These are phyloP conservation scores for Pituophis catenifer DNA, from an alignment of 2,113 vertebrate genomes.

Conservation along the genomic window DNA sequence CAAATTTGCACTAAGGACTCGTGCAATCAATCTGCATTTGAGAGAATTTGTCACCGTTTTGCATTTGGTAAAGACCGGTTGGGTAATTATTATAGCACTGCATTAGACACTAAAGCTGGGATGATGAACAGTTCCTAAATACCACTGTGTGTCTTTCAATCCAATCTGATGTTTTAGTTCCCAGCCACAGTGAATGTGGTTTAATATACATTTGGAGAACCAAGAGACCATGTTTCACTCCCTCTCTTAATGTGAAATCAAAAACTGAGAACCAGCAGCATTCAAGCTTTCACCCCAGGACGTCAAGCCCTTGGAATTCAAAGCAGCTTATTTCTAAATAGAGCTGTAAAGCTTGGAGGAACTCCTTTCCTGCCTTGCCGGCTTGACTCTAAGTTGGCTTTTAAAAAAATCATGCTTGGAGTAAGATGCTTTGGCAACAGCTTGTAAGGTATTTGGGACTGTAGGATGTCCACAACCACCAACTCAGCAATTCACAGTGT, in stretches of 20 bases:
- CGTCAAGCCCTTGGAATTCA: neutral
- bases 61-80: neutral
- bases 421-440: neutral
- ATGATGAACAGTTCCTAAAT: neutral
- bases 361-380: neutral
- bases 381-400: neutral
- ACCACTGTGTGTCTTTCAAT: neutral
- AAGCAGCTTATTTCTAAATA: neutral
- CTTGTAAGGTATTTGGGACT: neutral
- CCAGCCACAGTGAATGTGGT: rapidly evolving
- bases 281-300: too few relatives aligned
- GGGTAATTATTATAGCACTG: neutral
- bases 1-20: neutral
- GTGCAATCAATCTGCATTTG: neutral
- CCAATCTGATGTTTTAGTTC: neutral
- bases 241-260: neutral
- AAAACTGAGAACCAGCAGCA: neutral
- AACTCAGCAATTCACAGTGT: neutral
- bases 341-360: neutral
- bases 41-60: neutral
- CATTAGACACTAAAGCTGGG: neutral
- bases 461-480: neutral
- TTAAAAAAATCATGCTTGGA: neutral
- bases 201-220: slow-evolving; percentile 7
- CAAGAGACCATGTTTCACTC: neutral